Conservation (phyloP, 2,888 invertebrate species). For the Caenorhabditis imperialis region DNA sequence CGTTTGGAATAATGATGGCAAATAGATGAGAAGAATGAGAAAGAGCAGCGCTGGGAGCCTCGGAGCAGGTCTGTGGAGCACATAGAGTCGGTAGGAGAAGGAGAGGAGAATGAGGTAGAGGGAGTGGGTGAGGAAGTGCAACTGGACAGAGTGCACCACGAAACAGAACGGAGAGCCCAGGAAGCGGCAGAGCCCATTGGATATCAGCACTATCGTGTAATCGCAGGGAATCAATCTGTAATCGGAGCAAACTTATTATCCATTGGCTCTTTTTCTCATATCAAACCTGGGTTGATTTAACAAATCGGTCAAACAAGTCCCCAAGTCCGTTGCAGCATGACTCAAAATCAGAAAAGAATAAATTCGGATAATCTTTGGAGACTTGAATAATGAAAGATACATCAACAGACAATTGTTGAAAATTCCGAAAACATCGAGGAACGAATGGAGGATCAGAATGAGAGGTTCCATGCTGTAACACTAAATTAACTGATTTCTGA, state of each 20-base stretch:
- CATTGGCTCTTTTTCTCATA: too few relatives aligned
- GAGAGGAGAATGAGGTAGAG: conserved; percentile 6
- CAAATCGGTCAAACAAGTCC: background rate
- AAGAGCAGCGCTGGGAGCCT: background rate
- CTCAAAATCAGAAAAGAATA: conserved; percentile 5
- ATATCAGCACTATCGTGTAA: background rate
- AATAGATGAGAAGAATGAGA: conserved; percentile 1
- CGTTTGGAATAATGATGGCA: conserved; percentile 3
- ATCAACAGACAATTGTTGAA: conserved; percentile 5
- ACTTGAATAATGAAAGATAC: conserved; percentile 2
- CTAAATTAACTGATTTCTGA: too few relatives aligned
- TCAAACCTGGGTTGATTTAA: background rate
- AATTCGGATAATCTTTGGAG: background rate
- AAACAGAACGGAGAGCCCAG: background rate
- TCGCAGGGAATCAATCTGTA: conserved; percentile 3
- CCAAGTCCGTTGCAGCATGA: conserved; percentile 4
- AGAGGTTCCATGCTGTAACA: background rate
- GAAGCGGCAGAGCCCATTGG: background rate
- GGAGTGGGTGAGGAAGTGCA: conserved; percentile 6
- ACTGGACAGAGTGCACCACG: background rate
- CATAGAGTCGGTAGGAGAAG: conserved; percentile 1
- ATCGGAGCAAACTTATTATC: too few relatives aligned
- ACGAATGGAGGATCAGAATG: background rate
- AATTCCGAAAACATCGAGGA: conserved; percentile 1
- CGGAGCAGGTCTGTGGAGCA: background rate